A percentile compares a stretch with the other conserved stretches of the same genome.
Conservation (phyloP, 2,113 vertebrate genomes). For the Lepisosteus osseus region DNA sequence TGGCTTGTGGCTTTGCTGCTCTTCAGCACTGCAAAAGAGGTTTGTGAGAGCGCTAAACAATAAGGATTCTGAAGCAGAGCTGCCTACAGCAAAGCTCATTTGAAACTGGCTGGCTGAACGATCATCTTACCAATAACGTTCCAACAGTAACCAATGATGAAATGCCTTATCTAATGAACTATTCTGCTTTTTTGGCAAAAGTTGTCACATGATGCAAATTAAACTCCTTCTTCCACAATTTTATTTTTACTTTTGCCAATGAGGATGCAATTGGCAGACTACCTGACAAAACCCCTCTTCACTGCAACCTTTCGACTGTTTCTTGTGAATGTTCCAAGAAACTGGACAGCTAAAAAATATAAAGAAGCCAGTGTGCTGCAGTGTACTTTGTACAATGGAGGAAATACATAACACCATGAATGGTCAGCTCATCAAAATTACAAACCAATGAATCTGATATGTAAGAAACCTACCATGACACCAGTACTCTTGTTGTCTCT, state of each 20-base stretch:
- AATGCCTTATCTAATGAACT: slow-evolving; percentile 60
- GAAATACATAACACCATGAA: slow-evolving; percentile 16
- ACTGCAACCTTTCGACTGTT: slow-evolving; percentile 15
- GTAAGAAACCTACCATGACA: no score
- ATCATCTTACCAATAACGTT: slow-evolving; percentile 69
- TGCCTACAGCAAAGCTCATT: slow-evolving; percentile 72
- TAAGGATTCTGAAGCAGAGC: slow-evolving; percentile 67
- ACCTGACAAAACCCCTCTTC: slow-evolving; percentile 13
- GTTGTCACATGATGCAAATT: slow-evolving; percentile 28
- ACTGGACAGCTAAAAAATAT: slow-evolving; percentile 17
- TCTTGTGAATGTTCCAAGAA: slow-evolving; percentile 1
- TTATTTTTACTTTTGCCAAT: background rate
- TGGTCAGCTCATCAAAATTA: no score
- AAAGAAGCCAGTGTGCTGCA: slow-evolving; percentile 10
- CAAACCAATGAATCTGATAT: no score
- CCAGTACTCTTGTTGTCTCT: no score
- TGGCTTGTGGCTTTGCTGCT: slow-evolving; percentile 11
- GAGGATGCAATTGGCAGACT: slow-evolving; percentile 16
- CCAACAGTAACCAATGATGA: slow-evolving; percentile 62
- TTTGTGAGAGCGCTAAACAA: slow-evolving; percentile 60
- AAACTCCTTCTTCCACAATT: slow-evolving; percentile 7
- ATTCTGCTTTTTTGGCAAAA: slow-evolving; percentile 49
- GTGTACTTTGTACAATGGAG: background rate
- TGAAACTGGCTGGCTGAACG: slow-evolving; percentile 64
- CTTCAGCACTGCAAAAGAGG: slow-evolving; percentile 49